phyloP scores from a whole-genome alignment of 2,113 vertebrate genomes.

The Balaeniceps rex region DNA sequence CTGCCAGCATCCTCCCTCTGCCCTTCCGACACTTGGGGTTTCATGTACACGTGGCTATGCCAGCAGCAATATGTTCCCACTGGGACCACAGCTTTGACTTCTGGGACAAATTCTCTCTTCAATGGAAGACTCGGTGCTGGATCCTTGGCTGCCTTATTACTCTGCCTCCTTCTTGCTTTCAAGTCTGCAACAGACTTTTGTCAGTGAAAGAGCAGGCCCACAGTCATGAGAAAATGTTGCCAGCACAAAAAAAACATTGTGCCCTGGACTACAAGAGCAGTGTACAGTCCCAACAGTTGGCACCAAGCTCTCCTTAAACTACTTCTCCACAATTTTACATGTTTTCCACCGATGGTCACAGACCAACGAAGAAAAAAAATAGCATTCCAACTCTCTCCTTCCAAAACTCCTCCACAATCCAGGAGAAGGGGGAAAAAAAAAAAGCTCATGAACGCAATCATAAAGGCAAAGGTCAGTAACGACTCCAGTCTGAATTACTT shows the following conservation, averaged over 20 bases:
- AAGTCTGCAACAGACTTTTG: not conserved
- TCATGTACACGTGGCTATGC: not conserved
- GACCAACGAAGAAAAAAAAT: not conserved
- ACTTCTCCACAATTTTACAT: not conserved
- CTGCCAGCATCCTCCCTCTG: not conserved
- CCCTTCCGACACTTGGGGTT: not conserved
- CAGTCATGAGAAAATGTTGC: not conserved
- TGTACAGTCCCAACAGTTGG: not conserved
- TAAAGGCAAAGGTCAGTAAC: slow-evolving; percentile 13
- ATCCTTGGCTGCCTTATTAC: not conserved
- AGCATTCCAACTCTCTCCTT: not conserved
- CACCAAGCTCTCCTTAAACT: not conserved
- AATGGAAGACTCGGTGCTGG: not conserved
- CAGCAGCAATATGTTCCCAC: not conserved
- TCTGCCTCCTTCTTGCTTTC: not conserved
- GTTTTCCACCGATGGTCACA: not conserved
- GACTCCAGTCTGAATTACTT: slow-evolving; percentile 40
- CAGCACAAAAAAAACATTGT: not conserved
- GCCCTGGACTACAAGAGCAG: not conserved
- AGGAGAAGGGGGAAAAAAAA: not conserved
- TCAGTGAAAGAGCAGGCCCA: not conserved
- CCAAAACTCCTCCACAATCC: not conserved
- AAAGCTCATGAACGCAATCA: not conserved
- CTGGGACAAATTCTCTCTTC: not conserved
- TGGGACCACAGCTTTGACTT: not conserved